These are phyloP conservation scores for Philopotamus ludificatus DNA, from an alignment of 1,140 invertebrate species.

Conservation along the genomic window DNA sequence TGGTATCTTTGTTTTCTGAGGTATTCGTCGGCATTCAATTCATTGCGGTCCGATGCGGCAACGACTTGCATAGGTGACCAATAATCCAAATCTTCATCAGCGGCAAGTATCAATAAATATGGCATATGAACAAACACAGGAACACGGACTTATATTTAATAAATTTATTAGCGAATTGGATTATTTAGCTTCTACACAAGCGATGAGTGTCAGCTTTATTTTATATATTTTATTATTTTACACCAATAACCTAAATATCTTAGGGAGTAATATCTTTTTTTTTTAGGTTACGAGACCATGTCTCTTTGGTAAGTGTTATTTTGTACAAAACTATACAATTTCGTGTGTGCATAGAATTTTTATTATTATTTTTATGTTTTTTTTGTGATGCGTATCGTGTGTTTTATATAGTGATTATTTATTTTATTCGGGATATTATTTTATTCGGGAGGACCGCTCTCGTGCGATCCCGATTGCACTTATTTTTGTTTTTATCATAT, in stretches of 20 bases:
- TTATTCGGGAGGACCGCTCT: conserved; percentile 19
- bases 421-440: conserved; percentile 10
- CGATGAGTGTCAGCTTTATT: conserved; percentile 30
- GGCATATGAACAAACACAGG: conserved; percentile 35
- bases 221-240: conserved; percentile 32
- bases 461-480: conserved; percentile 53
- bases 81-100: neutral
- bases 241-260: conserved; percentile 37
- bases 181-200: conserved; percentile 35
- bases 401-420: no score
- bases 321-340: conserved; percentile 57
- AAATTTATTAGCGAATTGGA: conserved; percentile 19
- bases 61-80: neutral
- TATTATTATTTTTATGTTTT: no score
- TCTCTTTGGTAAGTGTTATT: conserved; percentile 59
- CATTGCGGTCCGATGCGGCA: neutral
- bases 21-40: neutral
- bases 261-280: conserved; percentile 44
- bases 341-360: neutral
- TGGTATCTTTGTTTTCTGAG: conserved; percentile 1
- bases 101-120: conserved; percentile 2
- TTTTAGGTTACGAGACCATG: conserved; percentile 55
- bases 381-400: no score
- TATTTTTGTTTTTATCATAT: conserved; percentile 50
- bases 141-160: conserved; percentile 34